Base-by-base conservation (phyloP, 1,140 invertebrate species). In the Trichonephila clavata region DNA sequence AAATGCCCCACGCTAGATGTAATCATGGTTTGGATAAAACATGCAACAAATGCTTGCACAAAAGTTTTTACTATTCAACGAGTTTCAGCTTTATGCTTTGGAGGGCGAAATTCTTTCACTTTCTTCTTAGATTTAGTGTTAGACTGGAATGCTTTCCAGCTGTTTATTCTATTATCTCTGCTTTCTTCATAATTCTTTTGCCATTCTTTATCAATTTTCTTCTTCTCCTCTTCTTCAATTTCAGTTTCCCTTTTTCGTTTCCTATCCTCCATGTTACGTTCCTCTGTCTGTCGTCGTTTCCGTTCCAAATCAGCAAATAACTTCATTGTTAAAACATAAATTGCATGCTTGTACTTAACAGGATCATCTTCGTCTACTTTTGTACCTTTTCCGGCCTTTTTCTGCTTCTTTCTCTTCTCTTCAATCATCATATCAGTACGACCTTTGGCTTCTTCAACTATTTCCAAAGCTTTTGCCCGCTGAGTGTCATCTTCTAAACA, bases 321-420 rank as follows among this genome's bases (percentile, higher is more conserved):
- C 97, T 99, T 99, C 98, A 99, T 99, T 6, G 98, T 99, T 97
- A 99, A 98, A 18, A 99, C 98, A 97, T 99, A 99, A 27, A 99
- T 97, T 27, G 99, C 97, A 96, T 99, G 98, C 96, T 98, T 98
- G 95, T 98, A 99, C 94, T 96, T 98, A 77, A 97, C 97, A 65
- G 98, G 97, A 95, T 99, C 98, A 96, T 99, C 99, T 96, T 99
- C 99, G 68, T 99, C 99, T 86, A 99, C 97, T 43, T 96, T 96
- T 94, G 96, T 96, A 10, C 96, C 95, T 96, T 98, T 98, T 77
- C 98, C 98, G 95, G 99, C 99, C 96, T 99, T 99, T 96, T 98
- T 99, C 61, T 98, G 95, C 95, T 99, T 99, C 96, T 99, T 99
- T 93, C 97, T 97, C 95, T 99, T 99, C 95, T 99, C 98, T 94